Evolutionary conservation across 1,140 invertebrate genomes (phyloP), one percentile per base, ranked within the genome.

Genomic region (Pachypeltis micranthus): DNA sequence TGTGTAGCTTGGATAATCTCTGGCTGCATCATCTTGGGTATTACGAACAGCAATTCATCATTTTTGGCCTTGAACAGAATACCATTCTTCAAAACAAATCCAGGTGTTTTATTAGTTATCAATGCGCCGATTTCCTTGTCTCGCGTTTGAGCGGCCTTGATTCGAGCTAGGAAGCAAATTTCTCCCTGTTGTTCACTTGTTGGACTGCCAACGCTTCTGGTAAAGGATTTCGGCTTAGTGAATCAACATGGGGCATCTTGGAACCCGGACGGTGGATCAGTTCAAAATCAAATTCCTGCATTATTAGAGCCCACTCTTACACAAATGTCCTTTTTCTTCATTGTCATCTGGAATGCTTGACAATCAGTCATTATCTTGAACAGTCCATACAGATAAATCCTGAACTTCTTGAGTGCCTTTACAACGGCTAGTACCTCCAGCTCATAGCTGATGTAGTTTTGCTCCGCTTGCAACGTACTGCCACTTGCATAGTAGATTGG

Each of bases 1-100:
- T 76, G 74, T 10, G 66, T 54, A 29, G 67, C 54, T 60, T 68
- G 24, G 44, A 73, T 71, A 0, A 72, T 66, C 24, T 72, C 69
- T 0, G 27, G 44, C n/a, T 72, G 66, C 67, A 72, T 66, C 10
- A 4, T 27, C 25, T 59, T 66, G 2, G 71, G 70, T 64, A 73
- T 44, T 29, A 67, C 58, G 44, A 70, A 14, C 24, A 65, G 19
- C 31, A 59, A 61, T 25, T 63, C 63, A 1, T 61, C 55, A 1
- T 63, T 44, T 7, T 39, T 58, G 10, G 44, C 55, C 34, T 67
- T 66, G 16, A 59, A 44, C 39, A 70, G 57, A 44, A 65, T 24
- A 12, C 55, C 61, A 26, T 62, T 59, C 64, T 63, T n/a, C 61
- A 60, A 10, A 29, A 14, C 4, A 62, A 47, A n/a, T 64, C 60